phyloP scores from a whole-genome alignment of 2,888 invertebrate genomes.

The Heliconius charithonia region DNA sequence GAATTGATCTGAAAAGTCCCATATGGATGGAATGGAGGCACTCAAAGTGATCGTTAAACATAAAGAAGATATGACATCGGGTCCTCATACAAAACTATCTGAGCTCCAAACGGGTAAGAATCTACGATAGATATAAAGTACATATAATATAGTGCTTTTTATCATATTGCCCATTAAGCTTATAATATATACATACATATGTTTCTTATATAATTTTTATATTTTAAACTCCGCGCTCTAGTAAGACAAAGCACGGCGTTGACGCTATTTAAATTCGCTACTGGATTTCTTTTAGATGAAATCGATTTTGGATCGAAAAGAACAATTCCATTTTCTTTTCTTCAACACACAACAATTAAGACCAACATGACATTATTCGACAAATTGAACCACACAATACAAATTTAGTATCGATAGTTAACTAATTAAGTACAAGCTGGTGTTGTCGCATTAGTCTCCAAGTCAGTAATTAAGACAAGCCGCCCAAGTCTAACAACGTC shows the following conservation, averaged over 20 bases:
- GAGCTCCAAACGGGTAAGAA: not conserved
- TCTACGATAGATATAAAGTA: not conserved
- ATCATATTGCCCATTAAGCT: too few species aligned
- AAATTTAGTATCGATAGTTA: conserved; percentile 13
- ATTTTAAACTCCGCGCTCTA: too few species aligned
- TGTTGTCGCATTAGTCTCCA: conserved; percentile 9
- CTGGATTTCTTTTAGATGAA: too few species aligned
- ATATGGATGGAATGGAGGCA: not conserved
- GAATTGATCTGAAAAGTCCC: conserved; percentile 1
- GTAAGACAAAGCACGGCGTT: too few species aligned
- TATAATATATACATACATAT: too few species aligned
- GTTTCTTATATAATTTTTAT: not conserved
- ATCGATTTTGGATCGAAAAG: not conserved
- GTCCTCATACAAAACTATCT: conserved; percentile 1
- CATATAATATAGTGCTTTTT: not conserved
- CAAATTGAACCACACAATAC: not conserved
- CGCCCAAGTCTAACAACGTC: conserved; percentile 17
- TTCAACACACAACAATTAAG: not conserved
- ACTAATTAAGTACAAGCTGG: conserved; percentile 6
- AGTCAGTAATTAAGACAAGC: conserved; percentile 23
- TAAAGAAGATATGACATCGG: not conserved
- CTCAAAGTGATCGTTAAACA: conserved; percentile 1
- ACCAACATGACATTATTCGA: not conserved
- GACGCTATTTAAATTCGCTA: too few species aligned
- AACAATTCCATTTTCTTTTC: not conserved